phyloP scores from a whole-genome alignment of 2,797 vertebrate genomes.

The Potorous gilbertii region DNA sequence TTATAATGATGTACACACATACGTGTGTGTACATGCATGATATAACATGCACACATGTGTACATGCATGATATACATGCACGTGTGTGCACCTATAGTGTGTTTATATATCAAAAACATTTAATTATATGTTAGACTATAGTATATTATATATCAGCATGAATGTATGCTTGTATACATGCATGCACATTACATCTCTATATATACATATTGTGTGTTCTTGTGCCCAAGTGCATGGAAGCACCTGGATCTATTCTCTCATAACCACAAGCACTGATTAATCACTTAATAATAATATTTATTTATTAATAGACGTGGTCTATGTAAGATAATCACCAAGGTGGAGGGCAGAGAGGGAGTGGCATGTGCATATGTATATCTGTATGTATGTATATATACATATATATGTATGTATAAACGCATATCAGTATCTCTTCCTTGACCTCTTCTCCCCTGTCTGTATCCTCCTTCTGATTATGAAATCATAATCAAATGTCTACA shows the following conservation, averaged over 20 bases:
- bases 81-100: rapidly evolving
- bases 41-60: too few relatives aligned
- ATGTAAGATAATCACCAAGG: not conserved
- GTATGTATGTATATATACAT: too few relatives aligned
- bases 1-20: too few relatives aligned
- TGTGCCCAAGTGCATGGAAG: not conserved
- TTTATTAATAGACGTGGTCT: not conserved
- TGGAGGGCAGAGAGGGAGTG: not conserved
- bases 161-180: too few relatives aligned
- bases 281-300: not conserved
- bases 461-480: not conserved
- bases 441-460: not conserved
- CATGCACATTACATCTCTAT: not conserved
- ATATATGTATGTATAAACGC: too few relatives aligned
- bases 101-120: not conserved
- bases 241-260: not conserved
- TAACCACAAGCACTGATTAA: not conserved
- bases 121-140: not conserved
- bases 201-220: not conserved
- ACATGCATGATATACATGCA: too few relatives aligned
- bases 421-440: not conserved
- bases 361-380: too few relatives aligned
- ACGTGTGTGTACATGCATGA: too few relatives aligned
- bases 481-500: not conserved
- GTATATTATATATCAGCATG: too few relatives aligned